Conservation (phyloP, 2,797 vertebrate species). For the Gymnoscopelus microlampas region DNA sequence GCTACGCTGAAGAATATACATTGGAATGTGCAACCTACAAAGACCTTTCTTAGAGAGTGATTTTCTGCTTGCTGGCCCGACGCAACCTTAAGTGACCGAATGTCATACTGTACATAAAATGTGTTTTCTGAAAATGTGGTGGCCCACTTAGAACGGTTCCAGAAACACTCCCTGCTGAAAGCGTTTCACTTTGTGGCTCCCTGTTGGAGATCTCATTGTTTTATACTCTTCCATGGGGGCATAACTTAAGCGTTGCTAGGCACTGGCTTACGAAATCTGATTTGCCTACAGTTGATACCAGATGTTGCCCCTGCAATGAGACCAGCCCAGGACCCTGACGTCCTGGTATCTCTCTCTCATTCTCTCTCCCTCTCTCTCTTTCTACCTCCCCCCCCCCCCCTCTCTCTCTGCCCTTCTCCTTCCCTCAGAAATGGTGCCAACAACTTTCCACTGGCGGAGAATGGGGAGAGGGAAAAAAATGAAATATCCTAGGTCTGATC, state of each 20-base stretch:
- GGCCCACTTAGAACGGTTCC: slow-evolving; percentile 38
- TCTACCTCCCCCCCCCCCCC: neutral
- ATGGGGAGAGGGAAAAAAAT: neutral
- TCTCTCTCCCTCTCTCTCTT: neutral
- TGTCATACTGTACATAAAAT: slow-evolving; percentile 27
- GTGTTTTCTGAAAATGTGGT: slow-evolving; percentile 36
- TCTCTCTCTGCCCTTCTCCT: slow-evolving; percentile 37
- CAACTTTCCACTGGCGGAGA: slow-evolving; percentile 62
- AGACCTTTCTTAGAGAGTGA: neutral
- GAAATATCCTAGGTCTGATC: slow-evolving; percentile 34
- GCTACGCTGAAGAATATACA: neutral
- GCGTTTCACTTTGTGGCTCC: slow-evolving; percentile 40
- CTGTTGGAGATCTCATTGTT: slow-evolving; percentile 56
- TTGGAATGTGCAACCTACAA: neutral
- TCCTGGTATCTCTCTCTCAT: slow-evolving; percentile 32
- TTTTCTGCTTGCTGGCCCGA: neutral
- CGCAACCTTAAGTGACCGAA: slow-evolving; percentile 23
- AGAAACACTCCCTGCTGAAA: slow-evolving; percentile 27
- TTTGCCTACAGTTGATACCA: slow-evolving; percentile 68
- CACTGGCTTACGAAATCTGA: slow-evolving; percentile 51
- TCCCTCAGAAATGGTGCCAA: slow-evolving; percentile 62
- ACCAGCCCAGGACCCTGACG: slow-evolving; percentile 33
- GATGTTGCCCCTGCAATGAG: slow-evolving; percentile 56
- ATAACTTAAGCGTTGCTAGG: slow-evolving; percentile 52
- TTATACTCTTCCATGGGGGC: slow-evolving; percentile 56